These are phyloP conservation scores for Cinara cedri DNA, from an alignment of 2,888 invertebrate genomes.

Conservation along the genomic window DNA sequence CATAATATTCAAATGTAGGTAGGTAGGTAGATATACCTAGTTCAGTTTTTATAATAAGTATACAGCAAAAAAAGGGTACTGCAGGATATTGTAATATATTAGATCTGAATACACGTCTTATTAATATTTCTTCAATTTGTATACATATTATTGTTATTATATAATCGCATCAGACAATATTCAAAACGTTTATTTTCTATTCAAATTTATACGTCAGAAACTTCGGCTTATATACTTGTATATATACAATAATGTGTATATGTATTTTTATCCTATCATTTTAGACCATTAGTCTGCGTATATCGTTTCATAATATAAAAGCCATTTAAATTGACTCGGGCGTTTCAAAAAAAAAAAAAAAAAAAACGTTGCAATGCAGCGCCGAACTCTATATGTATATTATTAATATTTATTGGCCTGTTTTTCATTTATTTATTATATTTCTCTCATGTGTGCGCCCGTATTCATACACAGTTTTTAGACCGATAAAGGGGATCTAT, in stretches of 20 bases:
- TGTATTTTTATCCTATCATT: constrained; percentile 27
- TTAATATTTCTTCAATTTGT: constrained; percentile 28
- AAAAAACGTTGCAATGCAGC: constrained; percentile 18
- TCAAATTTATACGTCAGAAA: constrained; percentile 16
- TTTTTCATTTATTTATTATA: constrained; percentile 40
- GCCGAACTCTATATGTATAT: background rate
- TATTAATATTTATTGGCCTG: constrained; percentile 40
- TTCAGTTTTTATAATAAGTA: constrained; percentile 1
- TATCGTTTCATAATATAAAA: constrained; percentile 39
- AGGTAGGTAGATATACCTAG: too few relatives aligned
- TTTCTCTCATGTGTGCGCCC: background rate
- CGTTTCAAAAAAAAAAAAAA: too few relatives aligned
- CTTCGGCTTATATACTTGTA: background rate
- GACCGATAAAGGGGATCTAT: background rate
- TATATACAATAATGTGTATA: background rate
- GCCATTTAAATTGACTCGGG: constrained; percentile 39
- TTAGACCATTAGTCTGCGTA: constrained; percentile 34
- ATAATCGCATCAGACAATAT: constrained; percentile 3
- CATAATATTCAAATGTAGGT: too few relatives aligned
- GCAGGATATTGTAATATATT: background rate
- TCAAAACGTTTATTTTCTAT: constrained; percentile 15
- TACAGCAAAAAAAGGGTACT: background rate
- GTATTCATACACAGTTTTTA: constrained; percentile 6
- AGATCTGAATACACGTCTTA: background rate
- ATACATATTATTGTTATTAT: constrained; percentile 2